These are phyloP conservation scores for Palythoa grandis DNA, from an alignment of 92 coral and sea anemone species.

Conservation along the genomic window DNA sequence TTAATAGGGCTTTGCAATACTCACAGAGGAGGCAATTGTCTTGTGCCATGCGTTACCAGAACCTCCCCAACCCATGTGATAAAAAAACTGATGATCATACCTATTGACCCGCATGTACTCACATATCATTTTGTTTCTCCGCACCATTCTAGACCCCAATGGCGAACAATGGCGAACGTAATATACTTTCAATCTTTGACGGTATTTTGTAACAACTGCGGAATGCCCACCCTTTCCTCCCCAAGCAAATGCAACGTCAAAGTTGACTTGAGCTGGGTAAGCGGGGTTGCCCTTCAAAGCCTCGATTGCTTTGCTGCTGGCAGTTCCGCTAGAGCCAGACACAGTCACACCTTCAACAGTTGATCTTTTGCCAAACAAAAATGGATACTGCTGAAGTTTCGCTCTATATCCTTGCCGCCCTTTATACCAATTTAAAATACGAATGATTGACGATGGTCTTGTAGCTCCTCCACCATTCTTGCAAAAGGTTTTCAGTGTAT, in stretches of 20 bases:
- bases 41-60: conserved; percentile 43
- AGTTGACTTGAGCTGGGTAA: conserved; percentile 29
- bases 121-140: conserved; percentile 22
- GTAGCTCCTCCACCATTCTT: conserved; percentile 53
- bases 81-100: background rate
- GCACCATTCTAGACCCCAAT: conserved; percentile 27
- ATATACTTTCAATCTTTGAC: conserved; percentile 10
- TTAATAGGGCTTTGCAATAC: conserved; percentile 25
- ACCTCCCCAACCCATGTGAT: no score
- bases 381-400: background rate
- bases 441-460: background rate
- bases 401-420: background rate
- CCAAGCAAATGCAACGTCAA: background rate
- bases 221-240: conserved; percentile 1
- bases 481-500: conserved; percentile 53
- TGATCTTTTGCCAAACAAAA: background rate
- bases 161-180: conserved; percentile 29
- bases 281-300: conserved; percentile 29
- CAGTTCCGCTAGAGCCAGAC: background rate
- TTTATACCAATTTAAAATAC: conserved; percentile 32
- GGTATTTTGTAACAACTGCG: conserved; percentile 53
- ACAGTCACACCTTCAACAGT: background rate
- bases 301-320: background rate
- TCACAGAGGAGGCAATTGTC: background rate
- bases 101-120: conserved; percentile 15